phyloP scores from a whole-genome alignment of 2,888 invertebrate genomes.

The Ischnus inquisitorius region DNA sequence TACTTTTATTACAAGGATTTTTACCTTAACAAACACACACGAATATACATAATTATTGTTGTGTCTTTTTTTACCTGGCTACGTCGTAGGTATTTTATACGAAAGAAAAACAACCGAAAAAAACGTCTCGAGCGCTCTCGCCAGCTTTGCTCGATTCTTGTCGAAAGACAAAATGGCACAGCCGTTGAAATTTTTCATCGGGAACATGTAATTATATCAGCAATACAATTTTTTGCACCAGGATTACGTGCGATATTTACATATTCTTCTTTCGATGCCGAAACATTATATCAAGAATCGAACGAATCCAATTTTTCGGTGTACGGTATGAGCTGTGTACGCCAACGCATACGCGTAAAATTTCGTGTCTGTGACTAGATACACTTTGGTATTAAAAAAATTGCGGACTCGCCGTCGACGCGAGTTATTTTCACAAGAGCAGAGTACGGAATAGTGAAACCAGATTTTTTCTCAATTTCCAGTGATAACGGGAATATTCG shows the following conservation, averaged over 20 bases:
- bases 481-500: not conserved
- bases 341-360: not conserved
- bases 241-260: conserved; percentile 58
- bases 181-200: conserved; percentile 23
- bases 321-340: conserved; percentile 3
- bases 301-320: conserved; percentile 7
- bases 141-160: conserved; percentile 29
- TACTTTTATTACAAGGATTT: conserved; percentile 81
- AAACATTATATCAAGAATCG: not conserved
- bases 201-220: conserved; percentile 11
- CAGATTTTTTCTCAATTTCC: not conserved
- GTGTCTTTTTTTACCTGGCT: conserved; percentile 72
- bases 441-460: conserved; percentile 3
- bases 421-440: conserved; percentile 1
- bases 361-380: conserved; percentile 28
- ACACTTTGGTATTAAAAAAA: conserved; percentile 21
- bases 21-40: conserved; percentile 76
- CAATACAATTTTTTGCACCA: conserved; percentile 1
- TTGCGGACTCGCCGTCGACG: not conserved
- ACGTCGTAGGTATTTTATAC: conserved; percentile 59
- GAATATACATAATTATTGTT: conserved; percentile 77
- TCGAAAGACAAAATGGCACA: conserved; percentile 35
- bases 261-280: conserved; percentile 41
- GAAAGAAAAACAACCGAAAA: not conserved
- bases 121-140: not conserved